phyloP scores from a whole-genome alignment of 2,888 invertebrate species.

The Oasisia sp. region DNA sequence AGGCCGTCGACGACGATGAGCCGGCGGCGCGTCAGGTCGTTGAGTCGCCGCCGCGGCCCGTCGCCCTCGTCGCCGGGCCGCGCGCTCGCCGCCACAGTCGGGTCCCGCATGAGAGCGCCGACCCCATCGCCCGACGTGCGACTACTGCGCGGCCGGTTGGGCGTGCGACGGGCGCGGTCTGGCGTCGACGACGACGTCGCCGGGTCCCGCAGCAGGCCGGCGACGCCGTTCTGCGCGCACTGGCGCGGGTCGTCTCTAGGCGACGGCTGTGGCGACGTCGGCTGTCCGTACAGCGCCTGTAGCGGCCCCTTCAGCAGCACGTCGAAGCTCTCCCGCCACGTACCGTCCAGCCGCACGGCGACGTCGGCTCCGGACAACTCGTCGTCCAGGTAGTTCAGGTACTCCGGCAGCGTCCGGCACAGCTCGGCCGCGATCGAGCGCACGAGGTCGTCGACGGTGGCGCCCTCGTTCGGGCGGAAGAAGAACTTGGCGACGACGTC shows the following conservation, averaged over 20 bases:
- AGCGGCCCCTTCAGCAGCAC: conserved; percentile 35
- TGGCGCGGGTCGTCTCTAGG: not conserved
- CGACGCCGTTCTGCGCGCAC: not conserved
- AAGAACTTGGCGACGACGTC: conserved; percentile 35
- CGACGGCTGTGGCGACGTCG: not conserved
- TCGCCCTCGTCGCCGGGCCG: not conserved
- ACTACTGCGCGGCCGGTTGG: not conserved
- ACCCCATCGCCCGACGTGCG: not conserved
- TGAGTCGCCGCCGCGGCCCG: not conserved
- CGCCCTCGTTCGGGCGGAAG: conserved; percentile 23
- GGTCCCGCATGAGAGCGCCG: not conserved
- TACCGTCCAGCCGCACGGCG: not conserved
- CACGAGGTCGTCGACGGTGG: conserved; percentile 23
- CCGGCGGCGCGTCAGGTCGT: conserved; percentile 35
- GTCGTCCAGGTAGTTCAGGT: conserved; percentile 35
- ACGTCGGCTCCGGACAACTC: conserved; percentile 26
- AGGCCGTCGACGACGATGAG: conserved; percentile 33
- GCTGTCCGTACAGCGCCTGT: conserved; percentile 32
- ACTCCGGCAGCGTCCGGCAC: conserved; percentile 37
- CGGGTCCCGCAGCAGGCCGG: not conserved
- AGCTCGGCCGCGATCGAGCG: conserved; percentile 36
- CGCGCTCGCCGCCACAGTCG: not conserved
- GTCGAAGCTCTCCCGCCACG: conserved; percentile 34
- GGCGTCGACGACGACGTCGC: not conserved
- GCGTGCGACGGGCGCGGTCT: not conserved